A percentile compares a stretch with the other conserved stretches of the same genome.
Conservation (phyloP, 2,797 vertebrate species). For the Ptychobarbus kaznakovi region DNA sequence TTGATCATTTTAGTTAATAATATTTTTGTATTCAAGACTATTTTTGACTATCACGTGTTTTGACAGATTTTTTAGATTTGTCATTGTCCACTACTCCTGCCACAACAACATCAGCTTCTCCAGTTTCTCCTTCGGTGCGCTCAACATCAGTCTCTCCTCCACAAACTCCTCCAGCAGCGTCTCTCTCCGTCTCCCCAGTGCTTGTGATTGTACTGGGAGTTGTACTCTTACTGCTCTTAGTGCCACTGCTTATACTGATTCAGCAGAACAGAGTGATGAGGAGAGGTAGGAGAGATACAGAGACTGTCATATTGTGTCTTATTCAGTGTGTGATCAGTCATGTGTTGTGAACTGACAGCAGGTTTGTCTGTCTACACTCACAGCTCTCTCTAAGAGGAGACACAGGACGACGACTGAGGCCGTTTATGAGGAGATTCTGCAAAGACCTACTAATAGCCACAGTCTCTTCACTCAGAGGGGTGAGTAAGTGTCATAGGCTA, state of each 20-base stretch:
- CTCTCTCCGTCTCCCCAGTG: neutral
- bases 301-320: neutral
- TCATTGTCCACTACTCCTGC: neutral
- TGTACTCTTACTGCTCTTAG: constrained; percentile 10
- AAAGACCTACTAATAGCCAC: too few relatives aligned
- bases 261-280: constrained; percentile 4
- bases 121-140: neutral
- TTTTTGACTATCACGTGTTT: too few relatives aligned
- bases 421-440: too few relatives aligned
- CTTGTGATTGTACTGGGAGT: too few relatives aligned
- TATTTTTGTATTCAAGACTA: too few relatives aligned
- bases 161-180: neutral
- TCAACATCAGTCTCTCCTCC: neutral
- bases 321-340: constrained; percentile 1
- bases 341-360: constrained; percentile 7
- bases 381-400: too few relatives aligned
- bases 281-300: neutral
- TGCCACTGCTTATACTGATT: constrained; percentile 10
- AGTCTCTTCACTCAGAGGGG: too few relatives aligned
- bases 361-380: neutral
- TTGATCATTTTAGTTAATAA: too few relatives aligned
- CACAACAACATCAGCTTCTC: neutral
- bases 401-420: too few relatives aligned
- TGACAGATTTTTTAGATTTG: neutral
- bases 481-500: neutral